phyloP scores from a whole-genome alignment of 2,797 vertebrate species.

The Periophthalmus magnuspinnatus region DNA sequence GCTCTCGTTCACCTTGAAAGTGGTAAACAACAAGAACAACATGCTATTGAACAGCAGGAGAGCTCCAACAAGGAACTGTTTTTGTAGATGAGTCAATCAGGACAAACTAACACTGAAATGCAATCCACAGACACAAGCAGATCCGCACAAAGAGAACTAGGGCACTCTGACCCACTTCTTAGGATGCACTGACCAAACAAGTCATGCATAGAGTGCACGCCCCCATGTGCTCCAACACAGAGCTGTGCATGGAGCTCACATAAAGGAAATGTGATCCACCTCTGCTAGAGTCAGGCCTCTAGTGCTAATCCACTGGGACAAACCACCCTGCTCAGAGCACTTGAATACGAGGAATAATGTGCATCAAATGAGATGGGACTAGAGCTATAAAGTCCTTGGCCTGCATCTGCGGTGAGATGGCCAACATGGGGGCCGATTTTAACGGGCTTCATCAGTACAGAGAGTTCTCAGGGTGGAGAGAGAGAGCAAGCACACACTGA shows the following conservation, averaged over 20 bases:
- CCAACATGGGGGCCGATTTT: constrained; percentile 46
- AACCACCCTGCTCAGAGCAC: constrained; percentile 17
- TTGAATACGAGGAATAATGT: constrained; percentile 23
- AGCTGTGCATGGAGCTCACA: constrained; percentile 29
- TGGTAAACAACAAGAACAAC: constrained; percentile 65
- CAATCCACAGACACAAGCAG: constrained; percentile 54
- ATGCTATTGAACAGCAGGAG: constrained; percentile 57
- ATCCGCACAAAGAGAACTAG: constrained; percentile 71
- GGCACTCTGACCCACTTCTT: constrained; percentile 79
- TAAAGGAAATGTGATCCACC: constrained; percentile 45
- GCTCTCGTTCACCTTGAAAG: constrained; percentile 66
- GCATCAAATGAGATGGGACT: constrained; percentile 33
- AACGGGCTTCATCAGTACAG: constrained; percentile 62
- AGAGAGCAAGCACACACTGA: constrained; percentile 45
- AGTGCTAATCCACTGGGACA: constrained; percentile 28
- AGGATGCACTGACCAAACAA: constrained; percentile 75
- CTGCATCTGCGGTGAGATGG: constrained; percentile 46
- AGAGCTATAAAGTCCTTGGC: constrained; percentile 39
- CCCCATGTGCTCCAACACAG: constrained; percentile 32
- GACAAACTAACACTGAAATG: constrained; percentile 61
- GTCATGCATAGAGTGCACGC: constrained; percentile 56
- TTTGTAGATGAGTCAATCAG: constrained; percentile 70
- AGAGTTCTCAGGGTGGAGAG: constrained; percentile 57
- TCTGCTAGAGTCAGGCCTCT: constrained; percentile 41
- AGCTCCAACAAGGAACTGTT: constrained; percentile 45